A percentile compares a stretch with the other conserved stretches of the same genome.
Evolutionary conservation across 2,888 invertebrate species (phyloP).

Genomic region (Microctonus brassicae): DNA sequence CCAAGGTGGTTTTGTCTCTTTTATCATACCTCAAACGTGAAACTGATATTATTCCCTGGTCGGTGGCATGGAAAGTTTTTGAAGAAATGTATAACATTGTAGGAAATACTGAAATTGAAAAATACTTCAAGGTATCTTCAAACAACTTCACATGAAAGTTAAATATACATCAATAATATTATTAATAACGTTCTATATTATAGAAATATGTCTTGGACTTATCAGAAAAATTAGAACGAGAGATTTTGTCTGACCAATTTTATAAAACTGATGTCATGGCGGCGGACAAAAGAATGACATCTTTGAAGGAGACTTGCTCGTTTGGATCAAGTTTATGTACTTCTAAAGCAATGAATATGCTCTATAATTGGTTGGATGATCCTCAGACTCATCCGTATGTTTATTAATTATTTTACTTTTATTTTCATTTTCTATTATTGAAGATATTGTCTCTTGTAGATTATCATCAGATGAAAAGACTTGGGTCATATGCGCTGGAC

Average conservation of each 20-base stretch:
- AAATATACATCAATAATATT: background rate
- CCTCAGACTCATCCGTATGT: constrained; percentile 35
- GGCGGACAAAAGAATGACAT: constrained; percentile 56
- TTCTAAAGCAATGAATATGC: constrained; percentile 50
- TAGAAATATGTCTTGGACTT: constrained; percentile 60
- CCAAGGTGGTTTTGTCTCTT: constrained; percentile 70
- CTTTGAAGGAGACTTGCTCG: constrained; percentile 65
- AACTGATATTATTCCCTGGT: constrained; percentile 79
- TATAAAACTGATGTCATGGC: constrained; percentile 53
- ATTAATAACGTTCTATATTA: constrained; percentile 1
- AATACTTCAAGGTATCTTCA: constrained; percentile 54
- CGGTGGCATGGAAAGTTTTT: constrained; percentile 72
- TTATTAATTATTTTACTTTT: background rate
- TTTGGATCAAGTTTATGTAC: constrained; percentile 64
- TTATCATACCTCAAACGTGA: constrained; percentile 74
- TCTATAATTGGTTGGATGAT: constrained; percentile 35
- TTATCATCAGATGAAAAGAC: constrained; percentile 70
- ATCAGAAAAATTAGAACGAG: constrained; percentile 52
- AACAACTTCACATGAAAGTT: background rate
- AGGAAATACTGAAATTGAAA: constrained; percentile 73
- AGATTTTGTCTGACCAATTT: constrained; percentile 52
- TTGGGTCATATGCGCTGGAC: too few relatives aligned
- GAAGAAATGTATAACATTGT: constrained; percentile 64
- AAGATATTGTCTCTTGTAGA: constrained; percentile 55
- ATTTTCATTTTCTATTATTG: background rate